phyloP scores from a whole-genome alignment of 2,888 invertebrate genomes.

The Ceratothoa steindachneri region DNA sequence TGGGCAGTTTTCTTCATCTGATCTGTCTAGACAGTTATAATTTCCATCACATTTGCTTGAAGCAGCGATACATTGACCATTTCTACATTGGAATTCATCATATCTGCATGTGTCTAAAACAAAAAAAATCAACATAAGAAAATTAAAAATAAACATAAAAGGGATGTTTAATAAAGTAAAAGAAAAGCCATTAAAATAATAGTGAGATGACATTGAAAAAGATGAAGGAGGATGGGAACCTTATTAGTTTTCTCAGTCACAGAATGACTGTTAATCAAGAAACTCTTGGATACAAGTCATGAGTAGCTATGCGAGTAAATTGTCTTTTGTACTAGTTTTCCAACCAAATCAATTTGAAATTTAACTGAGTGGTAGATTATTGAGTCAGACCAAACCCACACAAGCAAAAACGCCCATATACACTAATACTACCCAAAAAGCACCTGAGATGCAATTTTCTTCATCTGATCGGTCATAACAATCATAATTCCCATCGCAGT shows the following conservation, averaged over 20 bases:
- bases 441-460: conserved; percentile 12
- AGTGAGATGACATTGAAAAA: too few relatives aligned
- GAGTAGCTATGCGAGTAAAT: too few relatives aligned
- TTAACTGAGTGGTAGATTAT: too few relatives aligned
- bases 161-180: background rate
- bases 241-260: too few relatives aligned
- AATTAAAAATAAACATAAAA: background rate
- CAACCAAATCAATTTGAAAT: too few relatives aligned
- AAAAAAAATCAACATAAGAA: background rate
- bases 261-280: too few relatives aligned
- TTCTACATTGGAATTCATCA: conserved; percentile 21
- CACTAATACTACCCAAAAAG: background rate
- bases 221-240: too few relatives aligned
- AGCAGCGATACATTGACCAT: conserved; percentile 15
- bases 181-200: background rate
- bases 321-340: too few relatives aligned
- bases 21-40: conserved; percentile 20
- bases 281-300: too few relatives aligned
- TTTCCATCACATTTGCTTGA: conserved; percentile 7
- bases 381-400: too few relatives aligned
- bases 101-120: conserved; percentile 9
- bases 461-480: conserved; percentile 25
- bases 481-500: conserved; percentile 17
- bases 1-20: conserved; percentile 26
- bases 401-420: too few relatives aligned